Evolutionary conservation across 2,797 vertebrate genomes (phyloP).

Genomic region (Hydrophis major): DNA sequence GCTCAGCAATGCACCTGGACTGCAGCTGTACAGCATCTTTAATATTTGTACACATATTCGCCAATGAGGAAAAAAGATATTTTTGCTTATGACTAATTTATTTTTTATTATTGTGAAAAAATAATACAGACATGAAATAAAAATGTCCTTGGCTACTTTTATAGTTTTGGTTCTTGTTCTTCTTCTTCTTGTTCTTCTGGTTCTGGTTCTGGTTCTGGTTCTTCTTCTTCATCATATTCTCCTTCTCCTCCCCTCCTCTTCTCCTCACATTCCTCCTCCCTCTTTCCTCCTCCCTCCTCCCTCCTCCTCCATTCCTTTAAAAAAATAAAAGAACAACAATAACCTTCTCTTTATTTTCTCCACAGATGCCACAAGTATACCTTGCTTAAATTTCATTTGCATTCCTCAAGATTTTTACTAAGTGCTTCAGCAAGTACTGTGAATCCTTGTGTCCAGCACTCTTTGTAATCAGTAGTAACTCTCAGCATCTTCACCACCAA

Average conservation of each 20-base stretch:
- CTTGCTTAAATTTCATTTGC: background rate
- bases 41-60: slow-evolving; percentile 66
- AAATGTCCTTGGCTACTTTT: slow-evolving; percentile 7
- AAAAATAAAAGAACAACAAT: background rate
- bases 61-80: slow-evolving; percentile 68
- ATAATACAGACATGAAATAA: slow-evolving; percentile 71
- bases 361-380: background rate
- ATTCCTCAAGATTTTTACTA: background rate
- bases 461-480: background rate
- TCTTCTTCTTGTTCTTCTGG: background rate
- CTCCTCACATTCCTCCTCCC: too few relatives aligned
- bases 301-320: background rate
- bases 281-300: background rate
- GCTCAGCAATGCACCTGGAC: slow-evolving; percentile 55
- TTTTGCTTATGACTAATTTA: slow-evolving; percentile 83
- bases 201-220: too few relatives aligned
- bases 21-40: slow-evolving; percentile 59
- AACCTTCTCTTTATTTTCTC: background rate
- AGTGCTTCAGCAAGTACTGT: background rate
- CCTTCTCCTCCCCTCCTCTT: too few relatives aligned
- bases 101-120: slow-evolving; percentile 75
- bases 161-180: background rate
- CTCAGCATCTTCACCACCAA: background rate
- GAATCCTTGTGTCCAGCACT: background rate
- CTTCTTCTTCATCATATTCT: too few relatives aligned